Evolutionary conservation across 2,888 invertebrate genomes (phyloP), one percentile per base, ranked within the genome.

Genomic region (Ernsta delagoae): DNA sequence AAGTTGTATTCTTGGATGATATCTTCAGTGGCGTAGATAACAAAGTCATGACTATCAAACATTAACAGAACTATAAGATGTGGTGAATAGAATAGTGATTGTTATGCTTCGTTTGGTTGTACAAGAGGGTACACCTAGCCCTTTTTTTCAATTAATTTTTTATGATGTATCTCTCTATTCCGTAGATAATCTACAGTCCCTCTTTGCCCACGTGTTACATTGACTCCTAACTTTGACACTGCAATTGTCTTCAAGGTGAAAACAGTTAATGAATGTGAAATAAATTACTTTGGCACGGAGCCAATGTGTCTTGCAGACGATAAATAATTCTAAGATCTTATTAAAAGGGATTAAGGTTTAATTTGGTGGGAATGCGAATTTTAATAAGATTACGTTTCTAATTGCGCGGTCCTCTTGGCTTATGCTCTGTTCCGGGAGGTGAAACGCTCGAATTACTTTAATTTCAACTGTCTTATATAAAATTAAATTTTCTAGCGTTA

Each of bases 161-260:
- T 3, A 31, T 31, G 31, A 31, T 31, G 4, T 4, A 31, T 31
- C 31, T 31, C 16, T 16, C 16, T 16, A 16, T 16, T n/a, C n/a
- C n/a, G n/a, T n/a, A n/a, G n/a, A n/a, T n/a, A n/a, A n/a, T n/a
- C n/a, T n/a, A n/a, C n/a, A n/a, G n/a, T 36, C 39, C 39, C 34
- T 43, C 50, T 24, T 16, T n/a, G 11, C 57, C 16, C 71, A 70
- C 69, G 56, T 59, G 71, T 70, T 73, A 65, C 70, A 70, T 75
- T 77, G 78, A 75, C 75, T 75, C 75, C 71, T 77, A 65, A 72
- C 77, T 74, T 77, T 77, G 78, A 74, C 78, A 77, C 72, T 74
- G 72, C 73, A 76, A 77, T 76, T 77, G 77, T 74, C 72, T 71
- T 72, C 79, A 79, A 79, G 79, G 79, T 75, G 73, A 78, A 75